Base-by-base conservation (phyloP, 2,113 vertebrate genomes). In the Colinus virginianus region DNA sequence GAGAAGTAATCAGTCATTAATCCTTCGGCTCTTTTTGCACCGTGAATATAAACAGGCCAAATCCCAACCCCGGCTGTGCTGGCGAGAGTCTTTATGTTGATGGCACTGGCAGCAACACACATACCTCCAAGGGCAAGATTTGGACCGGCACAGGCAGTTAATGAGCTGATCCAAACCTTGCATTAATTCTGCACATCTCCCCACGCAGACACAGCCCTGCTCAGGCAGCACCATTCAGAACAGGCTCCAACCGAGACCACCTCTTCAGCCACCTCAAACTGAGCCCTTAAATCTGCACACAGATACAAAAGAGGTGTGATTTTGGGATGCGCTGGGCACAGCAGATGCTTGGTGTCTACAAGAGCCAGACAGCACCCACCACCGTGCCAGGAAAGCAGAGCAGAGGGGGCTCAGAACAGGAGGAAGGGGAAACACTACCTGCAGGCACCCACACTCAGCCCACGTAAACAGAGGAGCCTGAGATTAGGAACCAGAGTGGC, bases 1-100 rank as follows among this genome's bases (percentile, higher is more conserved):
- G 0, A 92, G 93, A 85, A 95, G 90, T 82, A 87, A 94, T 93
- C 96, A 79, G 92, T 74, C 89, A 89, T 94, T 94, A 92, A 96
- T 93, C 94, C 94, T 95, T 74, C 2, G 12, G 63, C 92, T 82
- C 87, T 96, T 92, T 90, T 94, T 90, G 92, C 87, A 92, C 91
- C 7, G 0, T 82, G 91, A 89, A 89, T 84, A 91, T 84, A 93
- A 95, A 95, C 89, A 79, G 95, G 90, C 93, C 89, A 94, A 95
- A 96, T 96, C 91, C 89, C 55, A 85, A 85, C 75, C 87, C 94
- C 2, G 78, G 84, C 92, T 90, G 90, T 49, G 90, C 90, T 76
- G 78, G 84, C 74, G 78, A 87, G 78, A 90, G 63, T 68, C 66
- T 93, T 91, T 86, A 76, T 89, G 88, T 77, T 48, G 90, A 90